Evolutionary conservation across 2,113 vertebrate species (phyloP), one percentile per base, ranked within the genome.

Genomic region (Dasypus novemcinctus): DNA sequence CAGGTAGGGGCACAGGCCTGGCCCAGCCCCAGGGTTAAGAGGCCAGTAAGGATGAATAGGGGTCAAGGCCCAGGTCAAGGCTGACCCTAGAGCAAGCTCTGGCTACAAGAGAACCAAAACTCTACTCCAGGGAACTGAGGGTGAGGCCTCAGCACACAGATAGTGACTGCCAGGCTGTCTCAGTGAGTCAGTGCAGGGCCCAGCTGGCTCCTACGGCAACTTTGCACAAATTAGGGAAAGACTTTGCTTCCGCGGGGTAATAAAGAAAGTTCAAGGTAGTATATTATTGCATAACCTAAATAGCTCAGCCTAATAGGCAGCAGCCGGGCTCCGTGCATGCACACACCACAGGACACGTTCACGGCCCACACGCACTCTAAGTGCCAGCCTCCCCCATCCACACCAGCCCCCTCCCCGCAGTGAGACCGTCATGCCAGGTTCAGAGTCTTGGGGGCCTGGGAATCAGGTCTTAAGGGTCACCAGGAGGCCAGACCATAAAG

Each of bases 381-480:
- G n/a, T 5, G 7, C 85, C 74, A 27, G 11, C 20, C 6, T 41
- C 10, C 25, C n/a, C 7, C 0, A 2, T 33, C 3, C 43, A 1
- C 3, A 33, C 36, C 23, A 57, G 17, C 18, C 6, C 25, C 2
- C 23, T 6, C 7, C 21, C 6, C 27, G 1, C 46, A 33, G 31
- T 36, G 33, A 91, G 31, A 38, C 43, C 63, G n/a, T 15, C 2
- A 4, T 1, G 2, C 31, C 86, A 94, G 43, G 21, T 87, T 54
- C 61, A 31, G 59, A 41, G 68, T 61, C 82, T 71, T 18, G 14
- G 31, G 78, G 49, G 38, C 46, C 61, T 61, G n/a, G 43, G 20
- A 91, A 84, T 43, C 75, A 36, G 64, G 75, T 31, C 46, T 14
- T 2, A 46, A 43, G 29, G 57, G 76, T 18, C 52, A 21, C 18